phyloP scores from a whole-genome alignment of 1,140 invertebrate genomes.

The Leptonema lineaticorne region DNA sequence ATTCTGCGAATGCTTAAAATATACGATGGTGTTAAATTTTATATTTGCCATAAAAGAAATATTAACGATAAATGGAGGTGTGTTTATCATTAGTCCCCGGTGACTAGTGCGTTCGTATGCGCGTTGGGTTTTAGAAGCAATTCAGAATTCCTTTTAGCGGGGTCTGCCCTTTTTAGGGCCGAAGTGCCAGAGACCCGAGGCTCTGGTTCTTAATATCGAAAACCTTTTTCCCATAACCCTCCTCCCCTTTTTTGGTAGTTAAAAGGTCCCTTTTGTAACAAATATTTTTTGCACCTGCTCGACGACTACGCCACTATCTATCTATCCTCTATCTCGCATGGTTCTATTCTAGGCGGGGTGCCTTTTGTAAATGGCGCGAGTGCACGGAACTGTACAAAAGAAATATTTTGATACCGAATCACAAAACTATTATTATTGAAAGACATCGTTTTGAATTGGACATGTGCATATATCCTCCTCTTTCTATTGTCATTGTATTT shows the following conservation, averaged over 20 bases:
- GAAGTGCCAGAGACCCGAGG: conserved; percentile 1
- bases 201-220: conserved; percentile 3
- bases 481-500: background rate
- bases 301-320: conserved; percentile 6
- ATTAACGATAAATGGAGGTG: background rate
- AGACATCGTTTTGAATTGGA: conserved; percentile 3
- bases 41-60: background rate
- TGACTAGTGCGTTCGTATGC: background rate
- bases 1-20: background rate
- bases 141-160: conserved; percentile 21
- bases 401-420: conserved; percentile 22
- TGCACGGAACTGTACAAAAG: conserved; percentile 20
- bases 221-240: conserved; percentile 23
- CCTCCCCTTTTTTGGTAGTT: too few relatives aligned
- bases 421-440: conserved; percentile 7
- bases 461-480: background rate
- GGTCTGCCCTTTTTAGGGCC: conserved; percentile 14
- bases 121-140: background rate
- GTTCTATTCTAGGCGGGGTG: background rate
- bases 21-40: conserved; percentile 7
- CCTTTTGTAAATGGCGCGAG: conserved; percentile 17
- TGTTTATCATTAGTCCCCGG: background rate
- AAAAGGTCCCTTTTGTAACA: conserved; percentile 15
- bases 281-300: conserved; percentile 25
- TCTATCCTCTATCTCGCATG: background rate